phyloP scores from a whole-genome alignment of 2,113 vertebrate genomes.

The Chamaetylas fuelleborni region DNA sequence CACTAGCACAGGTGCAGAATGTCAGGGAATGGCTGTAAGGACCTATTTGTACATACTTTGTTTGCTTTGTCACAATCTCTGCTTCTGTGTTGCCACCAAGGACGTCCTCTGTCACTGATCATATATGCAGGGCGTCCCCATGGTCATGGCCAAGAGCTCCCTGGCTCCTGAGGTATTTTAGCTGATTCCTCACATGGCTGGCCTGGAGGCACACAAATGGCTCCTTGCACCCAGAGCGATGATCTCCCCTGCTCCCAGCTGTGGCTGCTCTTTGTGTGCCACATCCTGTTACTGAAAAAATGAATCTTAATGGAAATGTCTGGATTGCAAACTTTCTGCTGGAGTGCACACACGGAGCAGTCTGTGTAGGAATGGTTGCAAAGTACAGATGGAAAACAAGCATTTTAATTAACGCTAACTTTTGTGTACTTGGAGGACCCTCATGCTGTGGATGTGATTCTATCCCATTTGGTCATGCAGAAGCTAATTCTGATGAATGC shows the following conservation, averaged over 20 bases:
- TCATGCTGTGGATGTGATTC: not conserved
- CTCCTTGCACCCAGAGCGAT: not conserved
- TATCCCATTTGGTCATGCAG: slow-evolving; percentile 20
- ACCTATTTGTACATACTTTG: not conserved
- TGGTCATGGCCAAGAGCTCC: not conserved
- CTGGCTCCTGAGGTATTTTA: not conserved
- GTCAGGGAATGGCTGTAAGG: not conserved
- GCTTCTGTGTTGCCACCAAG: not conserved
- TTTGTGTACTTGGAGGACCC: slow-evolving; percentile 22
- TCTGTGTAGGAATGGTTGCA: not conserved
- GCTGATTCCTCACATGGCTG: not conserved
- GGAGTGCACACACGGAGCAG: not conserved
- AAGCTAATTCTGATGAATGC: slow-evolving; percentile 47
- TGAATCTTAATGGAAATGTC: not conserved
- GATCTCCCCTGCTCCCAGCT: not conserved
- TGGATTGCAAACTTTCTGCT: not conserved
- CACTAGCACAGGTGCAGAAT: not conserved
- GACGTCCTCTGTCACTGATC: not conserved
- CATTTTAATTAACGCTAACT: slow-evolving; percentile 66
- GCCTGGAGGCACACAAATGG: not conserved
- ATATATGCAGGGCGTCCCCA: not conserved
- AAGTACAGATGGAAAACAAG: slow-evolving; percentile 52
- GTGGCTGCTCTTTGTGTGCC: not conserved
- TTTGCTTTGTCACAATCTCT: not conserved
- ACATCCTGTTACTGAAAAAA: not conserved